Percentiles rank a stretch among this genome's conserved stretches.
phyloP scores from a whole-genome alignment of 53 echinoderm and acorn worm species.

The Henricia sp. region DNA sequence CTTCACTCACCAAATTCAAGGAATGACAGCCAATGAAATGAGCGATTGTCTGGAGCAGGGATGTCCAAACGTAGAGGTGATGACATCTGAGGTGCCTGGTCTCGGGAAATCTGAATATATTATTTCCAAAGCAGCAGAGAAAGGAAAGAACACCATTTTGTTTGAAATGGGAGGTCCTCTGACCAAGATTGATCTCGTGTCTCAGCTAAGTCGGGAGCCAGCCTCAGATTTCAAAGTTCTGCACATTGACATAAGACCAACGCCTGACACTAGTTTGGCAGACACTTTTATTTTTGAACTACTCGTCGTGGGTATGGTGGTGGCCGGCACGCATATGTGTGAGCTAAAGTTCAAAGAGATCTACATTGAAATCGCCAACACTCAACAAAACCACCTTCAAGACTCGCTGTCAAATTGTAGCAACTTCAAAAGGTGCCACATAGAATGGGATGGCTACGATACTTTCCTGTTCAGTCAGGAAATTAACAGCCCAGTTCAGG shows the following conservation, averaged over 20 bases:
- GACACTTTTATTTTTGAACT: slow-evolving; percentile 58
- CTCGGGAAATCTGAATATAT: slow-evolving; percentile 63
- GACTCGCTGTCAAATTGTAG: slow-evolving; percentile 50
- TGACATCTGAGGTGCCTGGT: slow-evolving; percentile 56
- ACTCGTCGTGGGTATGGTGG: slow-evolving; percentile 46
- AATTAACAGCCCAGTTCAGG: slow-evolving; percentile 61
- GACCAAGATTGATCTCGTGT: slow-evolving; percentile 45
- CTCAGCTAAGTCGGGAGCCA: slow-evolving; percentile 2
- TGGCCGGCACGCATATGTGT: slow-evolving; percentile 53
- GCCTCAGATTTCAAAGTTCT: slow-evolving; percentile 14
- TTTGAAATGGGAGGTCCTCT: slow-evolving; percentile 45
- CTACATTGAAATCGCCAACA: slow-evolving; percentile 58
- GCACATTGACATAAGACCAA: slow-evolving; percentile 46
- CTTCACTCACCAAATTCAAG: slow-evolving; percentile 48
- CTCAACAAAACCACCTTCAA: slow-evolving; percentile 39
- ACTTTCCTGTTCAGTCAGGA: slow-evolving; percentile 33
- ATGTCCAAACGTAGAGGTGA: slow-evolving; percentile 60
- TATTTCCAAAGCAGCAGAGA: slow-evolving; percentile 22
- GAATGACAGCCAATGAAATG: slow-evolving; percentile 55
- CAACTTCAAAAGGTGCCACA: slow-evolving; percentile 48
- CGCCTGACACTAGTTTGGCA: slow-evolving; percentile 30
- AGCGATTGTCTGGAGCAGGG: slow-evolving; percentile 43
- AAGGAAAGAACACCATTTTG: background rate
- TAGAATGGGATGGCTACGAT: slow-evolving; percentile 47
- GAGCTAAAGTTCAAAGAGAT: background rate